Evolutionary conservation across 2,797 vertebrate species (phyloP).

Genomic region (Anolis apletophallus): DNA sequence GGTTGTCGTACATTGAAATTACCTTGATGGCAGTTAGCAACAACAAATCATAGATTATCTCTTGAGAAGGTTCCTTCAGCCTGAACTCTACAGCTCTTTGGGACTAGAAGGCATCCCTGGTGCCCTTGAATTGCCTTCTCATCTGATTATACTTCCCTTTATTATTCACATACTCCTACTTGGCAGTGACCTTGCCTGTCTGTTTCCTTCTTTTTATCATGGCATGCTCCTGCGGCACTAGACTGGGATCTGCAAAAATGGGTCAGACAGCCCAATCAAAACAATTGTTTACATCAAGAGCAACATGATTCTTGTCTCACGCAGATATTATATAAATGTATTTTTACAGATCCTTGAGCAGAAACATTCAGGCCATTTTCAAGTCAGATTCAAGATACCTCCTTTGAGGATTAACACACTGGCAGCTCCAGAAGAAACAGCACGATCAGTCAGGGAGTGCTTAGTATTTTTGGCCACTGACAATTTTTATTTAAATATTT

Average conservation of each 20-base stretch:
- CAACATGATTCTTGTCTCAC: background rate
- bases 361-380: slow-evolving; percentile 35
- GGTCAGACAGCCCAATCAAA: background rate
- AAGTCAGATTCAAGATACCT: background rate
- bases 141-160: background rate
- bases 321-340: background rate
- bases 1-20: no score
- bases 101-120: background rate
- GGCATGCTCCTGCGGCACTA: background rate
- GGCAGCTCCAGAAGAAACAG: slow-evolving; percentile 49
- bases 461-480: background rate
- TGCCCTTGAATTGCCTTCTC: background rate
- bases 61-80: no score
- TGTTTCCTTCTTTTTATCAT: background rate
- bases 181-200: background rate
- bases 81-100: background rate
- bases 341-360: slow-evolving; percentile 29
- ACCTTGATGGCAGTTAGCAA: no score
- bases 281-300: slow-evolving; percentile 8
- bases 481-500: background rate
- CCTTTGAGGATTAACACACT: slow-evolving; percentile 54
- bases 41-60: no score
- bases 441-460: background rate
- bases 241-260: background rate
- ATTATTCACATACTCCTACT: slow-evolving; percentile 29